A percentile compares a stretch with the other conserved stretches of the same genome.
These are phyloP conservation scores for Andrena flavipes DNA, from an alignment of 2,888 invertebrate species.

Conservation along the genomic window DNA sequence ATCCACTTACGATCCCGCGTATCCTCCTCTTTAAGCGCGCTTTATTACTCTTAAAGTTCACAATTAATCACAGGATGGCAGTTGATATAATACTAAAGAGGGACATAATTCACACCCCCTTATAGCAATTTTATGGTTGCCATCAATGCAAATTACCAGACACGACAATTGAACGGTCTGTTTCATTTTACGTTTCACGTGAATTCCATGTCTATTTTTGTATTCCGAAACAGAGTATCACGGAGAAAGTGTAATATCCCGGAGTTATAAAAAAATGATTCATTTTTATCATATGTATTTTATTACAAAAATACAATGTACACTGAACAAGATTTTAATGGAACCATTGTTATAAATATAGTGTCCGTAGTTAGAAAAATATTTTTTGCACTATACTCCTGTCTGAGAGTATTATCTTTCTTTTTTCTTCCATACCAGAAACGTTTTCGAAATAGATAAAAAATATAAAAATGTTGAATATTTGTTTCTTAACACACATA, in stretches of 20 bases:
- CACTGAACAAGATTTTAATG: slow-evolving; percentile 15
- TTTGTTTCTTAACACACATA: neutral
- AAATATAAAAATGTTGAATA: neutral
- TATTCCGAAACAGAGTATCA: neutral
- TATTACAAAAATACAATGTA: slow-evolving; percentile 5
- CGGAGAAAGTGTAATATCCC: neutral
- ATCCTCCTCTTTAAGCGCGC: neutral
- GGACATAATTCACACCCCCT: neutral
- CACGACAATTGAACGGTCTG: too few species aligned
- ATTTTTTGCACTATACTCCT: slow-evolving; percentile 20
- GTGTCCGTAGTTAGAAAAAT: slow-evolving; percentile 37
- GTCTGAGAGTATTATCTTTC: neutral
- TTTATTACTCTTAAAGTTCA: slow-evolving; percentile 9
- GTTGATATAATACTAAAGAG: neutral
- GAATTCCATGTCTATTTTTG: neutral
- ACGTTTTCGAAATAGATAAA: neutral
- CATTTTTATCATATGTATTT: neutral
- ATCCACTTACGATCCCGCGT: slow-evolving; percentile 65
- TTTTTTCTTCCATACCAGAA: neutral
- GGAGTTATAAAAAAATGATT: neutral
- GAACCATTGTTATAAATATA: slow-evolving; percentile 35
- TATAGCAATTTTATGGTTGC: too few species aligned
- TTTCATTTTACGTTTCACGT: neutral
- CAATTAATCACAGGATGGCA: slow-evolving; percentile 2
- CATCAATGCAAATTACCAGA: too few species aligned